Base-by-base conservation (phyloP, 2,888 invertebrate genomes). In the Dasypogon diadema region DNA sequence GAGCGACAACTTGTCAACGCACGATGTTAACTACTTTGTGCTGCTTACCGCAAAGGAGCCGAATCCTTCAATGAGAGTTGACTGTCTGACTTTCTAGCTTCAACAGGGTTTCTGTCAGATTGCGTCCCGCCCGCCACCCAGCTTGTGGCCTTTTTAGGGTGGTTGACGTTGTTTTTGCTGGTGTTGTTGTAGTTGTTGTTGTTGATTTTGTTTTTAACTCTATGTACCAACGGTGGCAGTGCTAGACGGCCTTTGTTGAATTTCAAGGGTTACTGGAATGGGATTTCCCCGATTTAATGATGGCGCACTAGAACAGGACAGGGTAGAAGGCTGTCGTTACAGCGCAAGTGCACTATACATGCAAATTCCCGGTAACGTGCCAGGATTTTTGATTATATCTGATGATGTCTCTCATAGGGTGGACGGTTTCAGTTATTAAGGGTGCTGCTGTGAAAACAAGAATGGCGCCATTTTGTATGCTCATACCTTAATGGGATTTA, bases 381-480 rank as follows among this genome's bases (percentile, higher is more conserved):
- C 16, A 24, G 68, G 72, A 56, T 56, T 56, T 26, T 56, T 54
- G 34, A 54, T 21, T 54, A 54, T 54, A 54, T 54, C 22, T 18
- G 54, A 51, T 34, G 70, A 70, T 18, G 70, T 54, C 54, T 70
- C 65, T 8, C 51, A 24, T 70, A 70, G 70, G 70, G 70, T 70
- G 70, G 70, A 70, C 70, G 51, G 10, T 70, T 70, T 54, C 21
- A 51, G 70, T 70, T 70, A 34, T 54, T 70, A 70, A 70, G 70
- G 70, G 70, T 70, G 70, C 68, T 48, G 68, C 70, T 56, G 42
- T 24, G 24, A n/a, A n/a, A 18, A 46, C 56, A 18, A 42, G 56
- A 56, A 73, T 73, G 73, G 37, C 73, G 73, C 73, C 73, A 73
- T 73, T 73, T 73, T 73, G 73, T 73, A 42, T 42, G 46, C 34